phyloP scores from a whole-genome alignment of 2,888 invertebrate species.

The Hyposoter dolosus region DNA sequence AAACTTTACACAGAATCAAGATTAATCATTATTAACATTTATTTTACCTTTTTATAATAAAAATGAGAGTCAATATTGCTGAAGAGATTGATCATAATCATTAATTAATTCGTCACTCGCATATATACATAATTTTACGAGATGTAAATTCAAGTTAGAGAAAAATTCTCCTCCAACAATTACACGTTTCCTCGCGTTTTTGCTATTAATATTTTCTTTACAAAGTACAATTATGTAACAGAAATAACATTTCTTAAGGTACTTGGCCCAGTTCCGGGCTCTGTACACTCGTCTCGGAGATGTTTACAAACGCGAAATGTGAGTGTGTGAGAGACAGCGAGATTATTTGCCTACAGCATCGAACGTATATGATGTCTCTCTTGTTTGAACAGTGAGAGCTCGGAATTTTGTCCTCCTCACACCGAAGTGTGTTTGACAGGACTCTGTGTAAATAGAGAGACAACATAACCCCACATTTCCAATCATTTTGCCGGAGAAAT shows the following conservation, averaged over 20 bases:
- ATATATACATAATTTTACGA: neutral
- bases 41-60: no score
- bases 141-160: neutral
- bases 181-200: neutral
- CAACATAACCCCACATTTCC: neutral
- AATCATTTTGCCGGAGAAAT: neutral
- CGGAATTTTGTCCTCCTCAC: neutral
- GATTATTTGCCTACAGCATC: constrained; percentile 10
- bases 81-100: neutral
- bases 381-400: neutral
- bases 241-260: constrained; percentile 4
- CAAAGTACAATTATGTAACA: constrained; percentile 15
- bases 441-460: neutral
- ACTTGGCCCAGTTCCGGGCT: constrained; percentile 11
- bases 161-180: neutral
- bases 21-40: neutral
- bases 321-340: constrained; percentile 2
- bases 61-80: neutral
- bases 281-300: neutral
- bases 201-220: neutral
- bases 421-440: neutral
- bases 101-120: neutral
- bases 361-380: neutral
- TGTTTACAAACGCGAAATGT: neutral
- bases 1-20: neutral